These are phyloP conservation scores for Drosophila gaucha DNA, from an alignment of 2,888 invertebrate genomes.

Conservation along the genomic window DNA sequence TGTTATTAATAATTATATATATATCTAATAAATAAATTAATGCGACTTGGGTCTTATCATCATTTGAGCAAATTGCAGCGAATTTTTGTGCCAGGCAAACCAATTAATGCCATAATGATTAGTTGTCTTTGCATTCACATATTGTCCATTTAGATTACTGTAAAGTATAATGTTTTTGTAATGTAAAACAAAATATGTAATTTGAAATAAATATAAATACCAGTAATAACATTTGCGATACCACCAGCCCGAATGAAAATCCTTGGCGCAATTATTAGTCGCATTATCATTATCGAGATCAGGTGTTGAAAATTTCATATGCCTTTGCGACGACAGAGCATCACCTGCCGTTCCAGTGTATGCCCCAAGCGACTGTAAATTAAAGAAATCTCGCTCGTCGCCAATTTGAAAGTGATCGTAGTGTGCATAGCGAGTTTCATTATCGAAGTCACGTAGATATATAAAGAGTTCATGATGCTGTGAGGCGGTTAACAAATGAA, in stretches of 20 bases:
- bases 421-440: constrained; percentile 86
- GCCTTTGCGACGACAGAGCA: constrained; percentile 88
- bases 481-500: constrained; percentile 84
- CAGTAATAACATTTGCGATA: constrained; percentile 89
- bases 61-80: constrained; percentile 87
- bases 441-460: constrained; percentile 87
- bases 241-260: constrained; percentile 90
- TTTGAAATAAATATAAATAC: constrained; percentile 73
- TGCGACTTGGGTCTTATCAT: constrained; percentile 84
- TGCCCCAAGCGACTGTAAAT: constrained; percentile 87
- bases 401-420: constrained; percentile 88
- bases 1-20: background rate
- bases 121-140: constrained; percentile 84
- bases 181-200: constrained; percentile 11
- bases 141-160: constrained; percentile 89
- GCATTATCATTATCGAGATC: constrained; percentile 89
- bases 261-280: constrained; percentile 87
- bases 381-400: constrained; percentile 87
- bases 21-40: background rate
- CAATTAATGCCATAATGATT: constrained; percentile 85
- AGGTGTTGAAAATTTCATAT: constrained; percentile 88
- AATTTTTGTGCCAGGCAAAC: constrained; percentile 87
- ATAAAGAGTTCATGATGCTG: constrained; percentile 86
- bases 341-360: constrained; percentile 88
- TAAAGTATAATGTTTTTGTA: too few species aligned